Percentiles rank a stretch among this genome's conserved stretches.
Conservation (phyloP, 2,797 vertebrate species). For the Avahi laniger region DNA sequence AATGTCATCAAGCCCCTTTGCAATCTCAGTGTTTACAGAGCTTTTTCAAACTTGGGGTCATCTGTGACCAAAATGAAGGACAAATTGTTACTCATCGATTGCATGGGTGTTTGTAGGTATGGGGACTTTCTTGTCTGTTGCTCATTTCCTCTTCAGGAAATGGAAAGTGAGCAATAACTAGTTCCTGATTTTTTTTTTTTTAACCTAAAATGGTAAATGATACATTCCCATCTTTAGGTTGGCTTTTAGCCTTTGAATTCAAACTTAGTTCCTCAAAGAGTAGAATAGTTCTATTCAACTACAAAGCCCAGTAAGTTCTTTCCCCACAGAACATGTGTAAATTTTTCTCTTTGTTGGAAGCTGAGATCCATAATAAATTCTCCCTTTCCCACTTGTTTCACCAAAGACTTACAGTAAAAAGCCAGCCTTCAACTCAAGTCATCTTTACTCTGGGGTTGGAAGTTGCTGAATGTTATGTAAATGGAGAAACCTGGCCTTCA, state of each 20-base stretch:
- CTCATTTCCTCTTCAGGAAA: conserved; percentile 25
- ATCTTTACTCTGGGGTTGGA: neutral
- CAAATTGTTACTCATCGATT: neutral
- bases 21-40: neutral
- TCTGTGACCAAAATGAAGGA: neutral
- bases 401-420: neutral
- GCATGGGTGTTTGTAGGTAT: neutral
- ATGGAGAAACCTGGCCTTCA: neutral
- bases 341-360: neutral
- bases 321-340: neutral
- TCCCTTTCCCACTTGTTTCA: conserved; percentile 6
- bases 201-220: neutral
- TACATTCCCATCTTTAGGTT: neutral
- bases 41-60: neutral
- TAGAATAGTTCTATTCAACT: neutral
- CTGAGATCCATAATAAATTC: neutral
- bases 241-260: conserved; percentile 2
- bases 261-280: neutral
- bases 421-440: neutral
- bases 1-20: neutral
- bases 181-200: conserved; percentile 21
- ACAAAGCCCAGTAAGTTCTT: neutral
- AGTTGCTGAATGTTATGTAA: neutral
- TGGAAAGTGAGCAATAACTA: neutral
- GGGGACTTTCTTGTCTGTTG: neutral